Percentiles rank a stretch among this genome's conserved stretches.
These are phyloP conservation scores for Chrysemys picta DNA, from an alignment of 2,113 vertebrate genomes.

Conservation along the genomic window DNA sequence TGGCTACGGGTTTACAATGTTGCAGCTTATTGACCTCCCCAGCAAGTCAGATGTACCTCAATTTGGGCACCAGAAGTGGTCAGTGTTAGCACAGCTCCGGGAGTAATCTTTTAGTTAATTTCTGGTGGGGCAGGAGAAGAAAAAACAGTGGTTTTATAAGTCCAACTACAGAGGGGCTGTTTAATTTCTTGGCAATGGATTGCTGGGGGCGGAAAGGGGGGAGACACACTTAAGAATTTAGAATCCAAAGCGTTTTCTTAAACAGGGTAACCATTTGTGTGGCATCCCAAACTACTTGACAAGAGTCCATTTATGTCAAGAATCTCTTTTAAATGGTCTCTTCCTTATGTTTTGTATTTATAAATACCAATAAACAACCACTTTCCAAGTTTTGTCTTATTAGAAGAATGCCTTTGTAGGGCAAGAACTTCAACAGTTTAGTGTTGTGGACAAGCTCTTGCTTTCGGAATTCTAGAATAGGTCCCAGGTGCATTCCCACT, in stretches of 20 bases:
- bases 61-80: background rate
- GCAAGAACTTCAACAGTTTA: rapidly evolving
- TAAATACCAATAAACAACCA: slow-evolving; percentile 70
- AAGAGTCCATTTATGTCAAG: slow-evolving; percentile 61
- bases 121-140: background rate
- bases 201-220: background rate
- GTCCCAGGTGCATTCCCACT: background rate
- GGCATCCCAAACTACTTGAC: slow-evolving; percentile 50
- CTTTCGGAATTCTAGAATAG: rapidly evolving
- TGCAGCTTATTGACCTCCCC: background rate
- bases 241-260: slow-evolving; percentile 31
- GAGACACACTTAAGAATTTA: background rate
- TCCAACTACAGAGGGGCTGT: rapidly evolving
- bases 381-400: slow-evolving; percentile 36
- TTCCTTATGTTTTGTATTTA: slow-evolving; percentile 70
- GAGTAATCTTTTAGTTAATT: background rate
- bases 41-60: background rate
- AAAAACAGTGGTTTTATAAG: rapidly evolving
- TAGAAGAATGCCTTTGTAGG: rapidly evolving
- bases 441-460: rapidly evolving
- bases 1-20: background rate
- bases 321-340: slow-evolving; percentile 57
- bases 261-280: slow-evolving; percentile 41
- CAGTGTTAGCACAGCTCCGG: background rate
- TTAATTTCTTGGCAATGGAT: background rate